Conservation (phyloP, 2,888 invertebrate genomes). For the Platycnemis pennipes region DNA sequence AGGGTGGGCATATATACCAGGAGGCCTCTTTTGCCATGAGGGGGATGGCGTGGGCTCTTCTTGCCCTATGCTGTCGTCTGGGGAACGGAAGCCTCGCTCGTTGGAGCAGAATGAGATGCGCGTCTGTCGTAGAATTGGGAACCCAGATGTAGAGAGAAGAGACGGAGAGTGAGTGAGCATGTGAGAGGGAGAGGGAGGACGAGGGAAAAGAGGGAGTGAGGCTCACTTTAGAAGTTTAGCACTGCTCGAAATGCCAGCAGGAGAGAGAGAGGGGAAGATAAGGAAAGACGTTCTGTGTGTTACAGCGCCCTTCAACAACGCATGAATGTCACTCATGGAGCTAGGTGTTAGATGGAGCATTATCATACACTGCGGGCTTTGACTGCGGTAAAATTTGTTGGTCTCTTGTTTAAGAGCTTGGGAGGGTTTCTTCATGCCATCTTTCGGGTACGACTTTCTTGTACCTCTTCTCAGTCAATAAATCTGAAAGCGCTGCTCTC, state of each 20-base stretch:
- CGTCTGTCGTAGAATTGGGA: constrained; percentile 67
- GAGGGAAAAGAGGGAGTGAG: constrained; percentile 6
- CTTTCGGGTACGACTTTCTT: neutral
- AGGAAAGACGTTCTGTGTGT: constrained; percentile 65
- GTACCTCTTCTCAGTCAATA: neutral
- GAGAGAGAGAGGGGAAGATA: constrained; percentile 36
- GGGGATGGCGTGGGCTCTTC: constrained; percentile 41
- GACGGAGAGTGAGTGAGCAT: neutral
- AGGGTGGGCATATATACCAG: constrained; percentile 7
- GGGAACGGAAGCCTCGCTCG: constrained; percentile 65
- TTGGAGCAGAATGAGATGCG: constrained; percentile 67
- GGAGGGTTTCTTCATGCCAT: constrained; percentile 13
- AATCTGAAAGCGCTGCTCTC: neutral
- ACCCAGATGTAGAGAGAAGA: constrained; percentile 52
- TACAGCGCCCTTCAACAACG: constrained; percentile 66
- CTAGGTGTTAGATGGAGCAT: constrained; percentile 65
- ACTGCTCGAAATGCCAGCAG: constrained; percentile 65
- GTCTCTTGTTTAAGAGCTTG: constrained; percentile 7
- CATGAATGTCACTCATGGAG: constrained; percentile 64
- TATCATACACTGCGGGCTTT: constrained; percentile 51
- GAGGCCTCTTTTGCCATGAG: constrained; percentile 18
- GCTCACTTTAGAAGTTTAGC: constrained; percentile 63
- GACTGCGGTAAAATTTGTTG: constrained; percentile 52
- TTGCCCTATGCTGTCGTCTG: constrained; percentile 66
- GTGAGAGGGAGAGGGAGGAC: neutral